phyloP scores from a whole-genome alignment of 1,140 invertebrate species.

The Bombus turneri region DNA sequence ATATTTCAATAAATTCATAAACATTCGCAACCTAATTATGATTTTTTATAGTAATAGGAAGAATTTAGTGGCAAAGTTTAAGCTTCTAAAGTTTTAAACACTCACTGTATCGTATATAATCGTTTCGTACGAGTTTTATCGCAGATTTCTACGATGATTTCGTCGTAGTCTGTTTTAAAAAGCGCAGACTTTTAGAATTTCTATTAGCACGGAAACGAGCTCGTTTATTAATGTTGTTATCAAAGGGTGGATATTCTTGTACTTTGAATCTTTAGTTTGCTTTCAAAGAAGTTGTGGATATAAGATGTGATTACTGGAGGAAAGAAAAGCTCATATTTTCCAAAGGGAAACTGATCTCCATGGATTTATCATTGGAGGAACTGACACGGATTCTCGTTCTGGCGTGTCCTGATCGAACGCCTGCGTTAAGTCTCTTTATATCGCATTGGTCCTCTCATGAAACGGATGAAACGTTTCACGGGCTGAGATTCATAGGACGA shows the following conservation, averaged over 20 bases:
- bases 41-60: too few species aligned
- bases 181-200: background rate
- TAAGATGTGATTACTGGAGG: background rate
- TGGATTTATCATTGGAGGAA: conserved; percentile 32
- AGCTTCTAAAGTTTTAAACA: too few species aligned
- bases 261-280: too few species aligned
- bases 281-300: background rate
- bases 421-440: conserved; percentile 56
- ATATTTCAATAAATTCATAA: too few species aligned
- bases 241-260: background rate
- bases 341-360: too few species aligned
- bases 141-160: too few species aligned
- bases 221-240: background rate
- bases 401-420: conserved; percentile 18
- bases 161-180: too few species aligned
- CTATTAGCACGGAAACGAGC: background rate
- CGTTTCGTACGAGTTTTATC: too few species aligned
- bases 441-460: conserved; percentile 49
- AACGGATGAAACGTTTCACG: conserved; percentile 59
- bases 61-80: too few species aligned
- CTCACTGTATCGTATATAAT: too few species aligned
- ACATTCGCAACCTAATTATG: too few species aligned
- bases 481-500: conserved; percentile 52
- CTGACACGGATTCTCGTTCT: background rate
- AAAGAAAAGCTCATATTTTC: background rate